Base-by-base conservation (phyloP, 2,113 vertebrate species). In the Channa argus region DNA sequence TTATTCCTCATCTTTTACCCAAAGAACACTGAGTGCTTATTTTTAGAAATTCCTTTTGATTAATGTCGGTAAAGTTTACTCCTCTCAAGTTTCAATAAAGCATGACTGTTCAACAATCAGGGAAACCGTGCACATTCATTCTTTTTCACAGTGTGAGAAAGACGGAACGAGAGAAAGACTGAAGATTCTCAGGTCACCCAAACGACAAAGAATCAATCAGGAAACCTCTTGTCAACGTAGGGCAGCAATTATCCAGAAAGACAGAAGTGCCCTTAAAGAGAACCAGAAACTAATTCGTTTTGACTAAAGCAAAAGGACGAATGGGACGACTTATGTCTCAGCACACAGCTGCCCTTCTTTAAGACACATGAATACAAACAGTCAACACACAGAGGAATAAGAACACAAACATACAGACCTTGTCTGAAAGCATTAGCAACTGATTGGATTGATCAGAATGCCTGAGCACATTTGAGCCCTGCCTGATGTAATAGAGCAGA, bases 271-370 rank as follows among this genome's bases (percentile, higher is more conserved):
- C 68, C 82, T 77, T 90, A 87, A 83, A 86, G 63, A 38, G 51
- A 84, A 55, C 66, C 67, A 73, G 58, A 87, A 63, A 65, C 74
- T 85, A 77, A 83, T 81, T 80, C 13, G 33, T 78, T 86, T 41
- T 72, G 77, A 83, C 81, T 65, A 83, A 15, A 74, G 73, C 85
- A 86, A 83, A 88, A 69, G 64, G 78, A 79, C n/a, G 15, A 37
- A 47, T 46, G 74, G 76, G 70, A 84, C 80, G 81, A 80, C 87
- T 89, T 82, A 86, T 83, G 70, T 77, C 45, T 58, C 12, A n/a
- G 66, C 61, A 83, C 12, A 14, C 69, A 67, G 77, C 69, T 61
- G 62, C 51, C 53, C 61, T 66, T 46, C 77, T 33, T 53, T 14
- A 61, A 67, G 58, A 67, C 49, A 71, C 61, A 36, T 13, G 66